phyloP scores from a whole-genome alignment of 1,140 invertebrate genomes.

The Drosophila subpulchrella region DNA sequence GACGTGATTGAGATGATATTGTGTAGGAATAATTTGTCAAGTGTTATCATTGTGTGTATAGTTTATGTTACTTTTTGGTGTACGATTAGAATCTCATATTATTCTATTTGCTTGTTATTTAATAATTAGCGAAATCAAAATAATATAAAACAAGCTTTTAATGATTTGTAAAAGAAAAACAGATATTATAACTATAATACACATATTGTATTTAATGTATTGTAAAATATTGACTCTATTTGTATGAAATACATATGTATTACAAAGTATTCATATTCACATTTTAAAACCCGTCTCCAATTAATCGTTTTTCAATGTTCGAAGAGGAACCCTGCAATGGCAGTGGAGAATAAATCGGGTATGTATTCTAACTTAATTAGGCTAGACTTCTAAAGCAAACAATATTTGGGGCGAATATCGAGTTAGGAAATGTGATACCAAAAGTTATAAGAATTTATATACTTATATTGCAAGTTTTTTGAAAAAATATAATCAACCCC shows the following conservation, averaged over 20 bases:
- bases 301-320: background rate
- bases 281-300: slow-evolving; percentile 27
- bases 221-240: slow-evolving; percentile 83
- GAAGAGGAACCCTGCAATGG: background rate
- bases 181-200: slow-evolving; percentile 63
- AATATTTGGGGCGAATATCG: no score
- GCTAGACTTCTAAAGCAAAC: background rate
- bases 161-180: slow-evolving; percentile 63
- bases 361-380: background rate
- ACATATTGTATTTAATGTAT: slow-evolving; percentile 77
- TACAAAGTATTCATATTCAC: slow-evolving; percentile 38
- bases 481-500: no score
- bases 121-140: slow-evolving; percentile 74
- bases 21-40: slow-evolving; percentile 44
- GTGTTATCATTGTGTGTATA: slow-evolving; percentile 60
- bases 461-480: background rate
- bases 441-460: no score
- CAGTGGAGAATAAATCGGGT: background rate
- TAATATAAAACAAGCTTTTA: slow-evolving; percentile 73
- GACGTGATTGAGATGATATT: slow-evolving; percentile 44
- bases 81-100: slow-evolving; percentile 59
- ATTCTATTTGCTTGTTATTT: slow-evolving; percentile 79
- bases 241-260: slow-evolving; percentile 82
- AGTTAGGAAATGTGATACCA: no score
- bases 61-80: slow-evolving; percentile 68